Evolutionary conservation across 2,888 invertebrate species (phyloP), one percentile per base, ranked within the genome.

Genomic region (Craniophora ligustri): DNA sequence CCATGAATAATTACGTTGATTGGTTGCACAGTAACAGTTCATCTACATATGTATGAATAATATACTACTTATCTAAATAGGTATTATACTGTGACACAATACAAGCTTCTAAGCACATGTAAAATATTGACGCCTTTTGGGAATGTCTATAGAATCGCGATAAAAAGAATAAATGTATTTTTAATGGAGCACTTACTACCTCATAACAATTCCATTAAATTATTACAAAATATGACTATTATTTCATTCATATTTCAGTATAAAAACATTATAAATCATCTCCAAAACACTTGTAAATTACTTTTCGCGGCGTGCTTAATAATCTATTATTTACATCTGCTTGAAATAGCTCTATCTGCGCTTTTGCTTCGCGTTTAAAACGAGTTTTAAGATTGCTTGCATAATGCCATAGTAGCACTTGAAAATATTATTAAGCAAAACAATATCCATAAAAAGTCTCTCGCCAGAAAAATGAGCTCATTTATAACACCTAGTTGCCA

Each of bases 401-500:
- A 66, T 69, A 66, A 58, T 68, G 60, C 39, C 44, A 56, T 42
- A 60, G 47, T 40, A 50, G 54, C 54, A 57, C 46, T 72, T 71
- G 63, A 50, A 51, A 63, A 68, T 53, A 66, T 65, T 65, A 74
- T 61, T 57, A 72, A 67, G 59, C 49, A 67, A 78, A 74, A 78
- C 70, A 73, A 70, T 71, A 66, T 68, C 59, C 64, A 71, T 74
- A 66, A 72, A 68, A 75, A 74, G 49, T 67, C 70, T 64, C 60
- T 23, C 64, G 63, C 53, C 60, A 69, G 70, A 77, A 75, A 73
- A 78, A 80, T 75, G 70, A 68, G 57, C 48, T 46, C 70, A 67
- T 75, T 73, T 76, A 79, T 82, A 76, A 74, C 70, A 71, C 60
- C 67, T 74, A 78, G 76, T 76, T 78, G 68, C 73, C 66, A 67